Evolutionary conservation across 2,797 vertebrate genomes (phyloP).

Genomic region (Rhinophrynus dorsalis): DNA sequence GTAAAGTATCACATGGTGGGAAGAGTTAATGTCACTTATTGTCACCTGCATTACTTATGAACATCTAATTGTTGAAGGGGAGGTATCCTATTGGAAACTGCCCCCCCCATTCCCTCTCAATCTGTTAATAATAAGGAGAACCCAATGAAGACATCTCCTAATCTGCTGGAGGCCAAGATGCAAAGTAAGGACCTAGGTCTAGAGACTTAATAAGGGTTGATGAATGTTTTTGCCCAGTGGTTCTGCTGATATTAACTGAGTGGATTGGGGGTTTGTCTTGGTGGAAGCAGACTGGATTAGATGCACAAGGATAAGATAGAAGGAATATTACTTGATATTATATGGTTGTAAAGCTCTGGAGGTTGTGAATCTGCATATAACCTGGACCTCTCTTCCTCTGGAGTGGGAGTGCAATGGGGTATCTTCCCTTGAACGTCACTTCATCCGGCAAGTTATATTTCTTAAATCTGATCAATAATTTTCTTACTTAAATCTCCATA

Average conservation of each 20-base stretch:
- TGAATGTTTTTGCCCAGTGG: not conserved
- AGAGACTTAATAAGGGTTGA: no score
- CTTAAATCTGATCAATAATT: slow-evolving; percentile 3
- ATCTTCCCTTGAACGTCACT: not conserved
- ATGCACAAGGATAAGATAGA: not conserved
- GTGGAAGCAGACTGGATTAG: slow-evolving; percentile 29
- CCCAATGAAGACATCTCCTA: not conserved
- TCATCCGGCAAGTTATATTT: slow-evolving; percentile 35
- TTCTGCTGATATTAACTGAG: slow-evolving; percentile 2
- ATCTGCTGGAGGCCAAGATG: slow-evolving; percentile 24
- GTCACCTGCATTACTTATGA: not conserved
- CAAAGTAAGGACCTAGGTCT: slow-evolving; percentile 48
- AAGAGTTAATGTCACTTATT: not conserved
- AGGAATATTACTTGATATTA: not conserved
- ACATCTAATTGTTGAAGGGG: not conserved
- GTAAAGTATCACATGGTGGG: not conserved
- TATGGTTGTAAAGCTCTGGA: not conserved
- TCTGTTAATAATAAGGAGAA: not conserved
- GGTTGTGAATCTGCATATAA: not conserved
- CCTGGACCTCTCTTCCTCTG: not conserved
- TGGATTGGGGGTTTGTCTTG: slow-evolving; percentile 8
- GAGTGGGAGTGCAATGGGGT: not conserved
- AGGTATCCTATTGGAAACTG: not conserved
- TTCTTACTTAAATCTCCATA: not conserved
- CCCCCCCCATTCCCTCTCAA: not conserved